Base-by-base conservation (phyloP, 2,113 vertebrate genomes). In the Perca fluviatilis region DNA sequence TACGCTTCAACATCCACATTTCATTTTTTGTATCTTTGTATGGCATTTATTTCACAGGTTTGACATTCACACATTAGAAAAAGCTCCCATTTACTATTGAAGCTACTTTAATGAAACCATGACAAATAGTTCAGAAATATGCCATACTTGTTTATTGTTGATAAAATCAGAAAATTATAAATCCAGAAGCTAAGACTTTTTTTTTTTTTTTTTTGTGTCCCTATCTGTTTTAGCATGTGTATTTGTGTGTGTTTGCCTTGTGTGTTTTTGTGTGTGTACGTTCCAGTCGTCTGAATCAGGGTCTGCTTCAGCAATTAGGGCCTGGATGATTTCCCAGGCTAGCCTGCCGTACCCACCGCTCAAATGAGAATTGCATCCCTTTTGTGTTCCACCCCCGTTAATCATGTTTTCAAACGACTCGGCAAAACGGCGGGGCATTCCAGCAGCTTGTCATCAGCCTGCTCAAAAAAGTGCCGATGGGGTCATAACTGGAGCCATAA, bases 221-320 rank as follows among this genome's bases (percentile, higher is more conserved):
- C 23, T 71, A 36, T 81, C 65, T 25, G 58, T 79, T 36, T 47
- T 27, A 69, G 47, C 5, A 1, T 46, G 23, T 53, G 30, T 85
- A 43, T 68, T 18, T 77, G 54, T 72, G 60, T 77, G 60, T 58
- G 69, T 15, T 21, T 67, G 23, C 6, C 18, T 3, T 36, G 11
- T 70, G 58, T 62, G n/a, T 53, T 50, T 40, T 13, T 46, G 69
- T 71, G 83, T 70, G 75, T 63, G 57, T 63, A 30, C 53, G 70
- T 89, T 93, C 86, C 86, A 89, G 84, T 81, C 33, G 47, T 85
- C 86, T 91, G 85, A 92, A 91, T 87, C 86, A 74, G 80, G 91
- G 90, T 91, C 91, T 93, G 93, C 85, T 91, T 87, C 79, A 75
- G 91, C 91, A 93, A 94, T 94, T 94, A 95, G 89, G 92, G 80